Evolutionary conservation across 2,797 vertebrate species (phyloP), one percentile per base, ranked within the genome.

Genomic region (Gobionotothen gibberifrons): DNA sequence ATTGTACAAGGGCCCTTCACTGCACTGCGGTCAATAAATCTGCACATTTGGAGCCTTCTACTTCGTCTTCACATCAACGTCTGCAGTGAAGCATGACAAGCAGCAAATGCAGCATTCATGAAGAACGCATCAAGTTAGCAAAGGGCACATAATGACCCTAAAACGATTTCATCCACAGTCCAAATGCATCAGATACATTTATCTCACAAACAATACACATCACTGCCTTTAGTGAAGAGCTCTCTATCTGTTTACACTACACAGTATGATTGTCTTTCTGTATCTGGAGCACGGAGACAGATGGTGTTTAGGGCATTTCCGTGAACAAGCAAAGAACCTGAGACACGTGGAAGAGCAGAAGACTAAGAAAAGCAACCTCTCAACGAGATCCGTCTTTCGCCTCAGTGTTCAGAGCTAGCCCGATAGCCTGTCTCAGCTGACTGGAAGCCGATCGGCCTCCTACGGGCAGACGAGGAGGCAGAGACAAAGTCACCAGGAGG

Each of bases 371-470:
- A 79, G 66, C 83, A 52, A 72, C 84, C 70, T 77, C 83, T 88
- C 79, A 74, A 79, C 62, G 59, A 84, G 65, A 79, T 54, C 62
- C 16, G 74, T 79, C 63, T 82, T 68, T 67, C 26, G 40, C 61
- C 74, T 78, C 74, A 32, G 68, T 61, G 63, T 76, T 72, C 69
- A 40, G 76, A 81, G 79, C 29, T n/a, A n/a, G n/a, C n/a, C n/a
- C n/a, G 22, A 71, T 72, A 75, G 79, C 72, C 77, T 58, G 81
- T 83, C 80, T 81, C 70, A 19, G 79, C 76, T 83, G 79, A 80
- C 74, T 76, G 72, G 74, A 84, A 74, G 62, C 75, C 69, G 62
- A 55, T 60, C 51, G 1, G 56, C 60, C 74, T 78, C 82, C 63
- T 12, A 19, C 69, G 76, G 80, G 71, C 65, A 64, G 56, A 59